These are phyloP conservation scores for Tenthredo scrophulariae DNA, from an alignment of 2,888 invertebrate species.

Conservation along the genomic window DNA sequence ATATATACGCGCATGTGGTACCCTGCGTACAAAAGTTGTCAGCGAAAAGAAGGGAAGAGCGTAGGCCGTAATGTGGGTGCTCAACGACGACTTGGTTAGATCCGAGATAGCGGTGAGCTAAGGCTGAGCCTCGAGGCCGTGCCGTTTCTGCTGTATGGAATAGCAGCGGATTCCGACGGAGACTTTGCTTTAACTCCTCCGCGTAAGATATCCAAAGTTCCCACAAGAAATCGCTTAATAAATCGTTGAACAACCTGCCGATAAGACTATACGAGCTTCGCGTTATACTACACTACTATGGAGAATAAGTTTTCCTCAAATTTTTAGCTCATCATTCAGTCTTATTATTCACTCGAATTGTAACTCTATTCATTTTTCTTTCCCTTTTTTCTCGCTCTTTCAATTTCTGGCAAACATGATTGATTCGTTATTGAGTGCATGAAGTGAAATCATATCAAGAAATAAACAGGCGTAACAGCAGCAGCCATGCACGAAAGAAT, in stretches of 20 bases:
- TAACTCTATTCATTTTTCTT: background rate
- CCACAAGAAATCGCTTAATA: conserved; percentile 14
- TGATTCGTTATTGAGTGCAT: conserved; percentile 15
- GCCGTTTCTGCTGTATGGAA: conserved; percentile 22
- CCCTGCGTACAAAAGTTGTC: conserved; percentile 10
- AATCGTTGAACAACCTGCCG: conserved; percentile 29
- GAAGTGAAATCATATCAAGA: conserved; percentile 6
- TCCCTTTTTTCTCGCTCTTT: background rate
- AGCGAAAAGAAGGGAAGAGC: conserved; percentile 29
- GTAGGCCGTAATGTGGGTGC: conserved; percentile 46
- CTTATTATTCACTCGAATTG: background rate
- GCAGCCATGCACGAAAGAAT: background rate
- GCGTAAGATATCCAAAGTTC: conserved; percentile 34
- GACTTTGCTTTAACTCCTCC: conserved; percentile 7
- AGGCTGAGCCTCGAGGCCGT: conserved; percentile 43
- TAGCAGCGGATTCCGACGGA: conserved; percentile 41
- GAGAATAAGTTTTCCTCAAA: background rate
- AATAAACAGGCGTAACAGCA: background rate
- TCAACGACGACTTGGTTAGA: conserved; percentile 45
- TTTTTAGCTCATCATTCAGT: background rate
- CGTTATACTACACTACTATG: background rate
- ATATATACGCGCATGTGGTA: background rate
- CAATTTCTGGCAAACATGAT: background rate
- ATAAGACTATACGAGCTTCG: background rate
- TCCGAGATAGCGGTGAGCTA: conserved; percentile 50